A percentile compares a stretch with the other conserved stretches of the same genome.
Evolutionary conservation across 1,140 invertebrate genomes (phyloP).

Genomic region (Drosophila saltans): DNA sequence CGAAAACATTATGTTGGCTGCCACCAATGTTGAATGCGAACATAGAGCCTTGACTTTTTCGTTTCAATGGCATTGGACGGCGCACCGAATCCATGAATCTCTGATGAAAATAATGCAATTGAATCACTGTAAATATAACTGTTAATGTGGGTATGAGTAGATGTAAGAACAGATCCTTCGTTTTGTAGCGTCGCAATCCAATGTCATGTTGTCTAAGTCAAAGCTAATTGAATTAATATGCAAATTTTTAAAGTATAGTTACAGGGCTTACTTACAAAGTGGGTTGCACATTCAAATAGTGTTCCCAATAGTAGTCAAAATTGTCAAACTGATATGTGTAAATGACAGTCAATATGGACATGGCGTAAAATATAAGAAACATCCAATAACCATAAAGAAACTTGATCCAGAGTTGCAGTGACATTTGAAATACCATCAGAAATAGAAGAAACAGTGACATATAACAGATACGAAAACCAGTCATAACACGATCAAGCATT

Average conservation of each 20-base stretch:
- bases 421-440: constrained; percentile 96
- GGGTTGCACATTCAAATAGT: constrained; percentile 88
- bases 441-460: constrained; percentile 98
- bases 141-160: constrained; percentile 96
- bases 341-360: constrained; percentile 95
- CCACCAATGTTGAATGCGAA: background rate
- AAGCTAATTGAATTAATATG: constrained; percentile 41
- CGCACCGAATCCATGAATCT: constrained; percentile 67
- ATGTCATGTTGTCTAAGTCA: constrained; percentile 93
- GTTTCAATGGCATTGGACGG: constrained; percentile 30
- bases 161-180: constrained; percentile 94
- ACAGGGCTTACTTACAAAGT: constrained; percentile 87
- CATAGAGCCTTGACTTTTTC: background rate
- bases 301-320: constrained; percentile 93
- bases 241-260: background rate
- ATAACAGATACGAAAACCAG: constrained; percentile 97
- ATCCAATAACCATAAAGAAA: constrained; percentile 98
- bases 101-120: constrained; percentile 98
- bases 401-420: constrained; percentile 94
- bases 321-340: constrained; percentile 99
- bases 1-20: background rate
- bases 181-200: constrained; percentile 93
- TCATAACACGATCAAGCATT: constrained; percentile 93
- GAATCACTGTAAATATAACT: constrained; percentile 97
- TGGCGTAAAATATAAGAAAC: constrained; percentile 97